Evolutionary conservation across 2,797 vertebrate species (phyloP), one percentile per base, ranked within the genome.

Genomic region (Acanthurus tractus): DNA sequence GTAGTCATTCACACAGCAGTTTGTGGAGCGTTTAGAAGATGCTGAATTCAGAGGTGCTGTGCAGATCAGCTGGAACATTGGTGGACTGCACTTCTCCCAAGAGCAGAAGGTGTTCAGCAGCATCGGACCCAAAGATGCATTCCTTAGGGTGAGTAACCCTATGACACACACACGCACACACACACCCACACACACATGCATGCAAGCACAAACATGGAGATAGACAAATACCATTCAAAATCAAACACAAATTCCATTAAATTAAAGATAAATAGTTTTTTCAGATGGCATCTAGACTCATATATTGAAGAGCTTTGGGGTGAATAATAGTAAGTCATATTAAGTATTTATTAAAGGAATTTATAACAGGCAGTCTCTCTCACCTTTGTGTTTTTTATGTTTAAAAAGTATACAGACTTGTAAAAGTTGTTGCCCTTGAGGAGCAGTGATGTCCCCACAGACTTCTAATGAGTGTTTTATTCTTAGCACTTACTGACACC

Each of bases 81-180:
- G 97, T 3, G 98, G 98, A 15, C 95, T 99, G 55, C 98, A 99
- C 91, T 99, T 96, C 94, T 99, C 98, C 0, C 96, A 99, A 57
- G 81, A 2, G 3, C 96, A 97, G 69, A 1, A 82, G 25, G 74
- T 95, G 56, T 96, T 97, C 94, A 98, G 96, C 68, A 8, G 8
- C 0, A 75, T 98, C 0, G 95, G 93, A 0, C 65, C 77, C 20
- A 96, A 94, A 88, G 69, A 61, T 0, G 70, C 89, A 0, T 99
- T 97, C 89, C 90, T 95, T 11, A 0, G 0, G 10, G 93, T 94
- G 83, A 88, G 89, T 86, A 36, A 7, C n/a, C 23, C 14, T 3
- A 0, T 38, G 9, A 10, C 25, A 25, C 25, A 25, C 25, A 25
- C 25, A n/a, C 17, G 14, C 15, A 36, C 49, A 42, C 34, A 8